Base-by-base conservation (phyloP, 2,797 vertebrate species). In the Antennarius maculatus region DNA sequence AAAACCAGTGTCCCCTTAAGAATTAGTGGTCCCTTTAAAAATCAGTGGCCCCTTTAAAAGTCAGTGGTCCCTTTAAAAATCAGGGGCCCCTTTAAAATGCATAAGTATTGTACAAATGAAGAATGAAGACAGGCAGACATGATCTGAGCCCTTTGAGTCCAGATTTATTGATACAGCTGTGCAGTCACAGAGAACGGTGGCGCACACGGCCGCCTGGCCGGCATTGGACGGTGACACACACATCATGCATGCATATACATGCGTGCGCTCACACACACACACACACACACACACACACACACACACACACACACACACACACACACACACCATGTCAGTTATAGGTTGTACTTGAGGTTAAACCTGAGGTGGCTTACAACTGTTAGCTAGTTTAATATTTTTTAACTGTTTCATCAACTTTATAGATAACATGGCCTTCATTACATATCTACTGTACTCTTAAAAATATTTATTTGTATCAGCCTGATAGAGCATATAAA, bases 71-170 rank as follows among this genome's bases (percentile, higher is more conserved):
- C 23, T 1, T 23, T 23, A 23, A 23, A 23, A 23, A 23, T 23
- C 23, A 23, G 23, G 23, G 23, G 23, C 6, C 16, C 46, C 61
- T 63, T 66, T 59, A 53, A 45, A 2, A 13, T 57, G 27, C n/a
- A 34, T 5, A 34, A 31, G 4, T 46, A 41, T 43, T 43, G 17
- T 5, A 76, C 47, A 69, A 92, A 93, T 87, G 51, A 94, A 87
- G 85, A 92, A 93, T 87, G 51, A 94, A 87, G 85, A 92, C 87
- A 92, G 69, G 28, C 79, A 86, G 42, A 79, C 92, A 79, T 91
- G 90, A 92, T 94, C 91, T 93, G 93, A 94, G 92, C 93, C 93
- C 93, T 94, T 93, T 93, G 86, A 93, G 80, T 92, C 91, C 89
- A 92, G 89, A 88, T 94, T 94, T 94, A 94, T 94, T 94, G 92